phyloP scores from a whole-genome alignment of 2,113 vertebrate species.

The Cyprinodon variegatus region DNA sequence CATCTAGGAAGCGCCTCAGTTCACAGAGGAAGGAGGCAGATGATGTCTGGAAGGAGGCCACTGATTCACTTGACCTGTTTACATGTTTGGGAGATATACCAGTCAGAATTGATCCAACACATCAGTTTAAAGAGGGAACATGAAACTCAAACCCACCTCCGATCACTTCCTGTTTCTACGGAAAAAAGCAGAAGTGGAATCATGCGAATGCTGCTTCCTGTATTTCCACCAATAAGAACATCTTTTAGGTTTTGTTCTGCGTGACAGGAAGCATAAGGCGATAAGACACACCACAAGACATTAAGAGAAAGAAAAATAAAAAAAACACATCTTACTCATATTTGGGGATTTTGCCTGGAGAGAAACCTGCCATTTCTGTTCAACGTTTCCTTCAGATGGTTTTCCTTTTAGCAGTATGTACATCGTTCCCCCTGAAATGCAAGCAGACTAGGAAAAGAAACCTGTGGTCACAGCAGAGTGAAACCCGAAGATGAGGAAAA shows the following conservation, averaged over 20 bases:
- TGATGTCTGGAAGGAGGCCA: constrained; percentile 46
- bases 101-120: background rate
- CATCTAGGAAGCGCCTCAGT: constrained; percentile 85
- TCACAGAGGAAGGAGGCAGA: constrained; percentile 88
- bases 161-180: constrained; percentile 34
- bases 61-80: background rate
- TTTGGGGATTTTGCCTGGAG: constrained; percentile 56
- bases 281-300: background rate
- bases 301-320: background rate
- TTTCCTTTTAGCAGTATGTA: constrained; percentile 80
- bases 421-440: constrained; percentile 79
- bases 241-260: constrained; percentile 67
- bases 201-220: constrained; percentile 37
- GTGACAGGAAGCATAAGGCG: constrained; percentile 18
- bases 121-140: background rate
- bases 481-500: background rate
- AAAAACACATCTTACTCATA: constrained; percentile 35
- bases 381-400: constrained; percentile 32
- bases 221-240: constrained; percentile 46
- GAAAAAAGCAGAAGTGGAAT: constrained; percentile 67
- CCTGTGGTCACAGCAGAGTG: background rate
- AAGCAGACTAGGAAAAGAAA: constrained; percentile 76
- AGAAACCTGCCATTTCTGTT: constrained; percentile 69
- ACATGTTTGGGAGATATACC: background rate
- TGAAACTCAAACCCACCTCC: constrained; percentile 38